These are phyloP conservation scores for Sphyrna mokarran DNA, from an alignment of 2,113 vertebrate species.

Conservation along the genomic window DNA sequence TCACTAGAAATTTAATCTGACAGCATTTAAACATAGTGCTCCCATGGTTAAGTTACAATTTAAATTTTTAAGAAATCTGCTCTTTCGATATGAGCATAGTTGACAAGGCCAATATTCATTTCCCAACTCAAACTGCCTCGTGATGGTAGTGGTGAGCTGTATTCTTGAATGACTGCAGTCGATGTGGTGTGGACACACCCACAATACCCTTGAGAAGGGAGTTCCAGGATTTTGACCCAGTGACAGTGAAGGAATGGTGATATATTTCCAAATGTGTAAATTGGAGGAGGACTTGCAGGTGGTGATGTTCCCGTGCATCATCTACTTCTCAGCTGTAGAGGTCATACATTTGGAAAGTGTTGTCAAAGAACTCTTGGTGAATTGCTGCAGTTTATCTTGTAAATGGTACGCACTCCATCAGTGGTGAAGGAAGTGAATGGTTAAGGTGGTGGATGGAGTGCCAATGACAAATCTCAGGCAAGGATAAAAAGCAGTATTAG, in stretches of 20 bases:
- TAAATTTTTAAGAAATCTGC: background rate
- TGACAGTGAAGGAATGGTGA: background rate
- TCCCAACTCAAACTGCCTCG: background rate
- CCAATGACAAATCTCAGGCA: background rate
- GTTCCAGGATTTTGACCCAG: background rate
- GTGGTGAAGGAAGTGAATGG: background rate
- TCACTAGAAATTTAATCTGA: background rate
- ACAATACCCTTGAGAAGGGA: background rate
- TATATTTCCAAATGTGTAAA: background rate
- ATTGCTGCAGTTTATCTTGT: background rate
- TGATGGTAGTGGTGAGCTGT: background rate
- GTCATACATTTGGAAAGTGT: background rate
- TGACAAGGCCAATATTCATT: background rate
- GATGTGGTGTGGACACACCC: background rate
- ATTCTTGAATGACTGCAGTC: background rate
- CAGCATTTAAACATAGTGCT: background rate
- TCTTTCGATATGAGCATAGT: background rate
- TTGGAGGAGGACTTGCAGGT: background rate
- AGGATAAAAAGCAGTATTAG: background rate
- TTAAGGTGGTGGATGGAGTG: background rate
- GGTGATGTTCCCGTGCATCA: background rate
- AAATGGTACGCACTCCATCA: background rate
- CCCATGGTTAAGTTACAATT: background rate
- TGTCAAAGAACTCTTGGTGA: background rate
- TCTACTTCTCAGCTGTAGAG: background rate